Evolutionary conservation across 2,113 vertebrate species (phyloP).

Genomic region (Gymnarchus niloticus): DNA sequence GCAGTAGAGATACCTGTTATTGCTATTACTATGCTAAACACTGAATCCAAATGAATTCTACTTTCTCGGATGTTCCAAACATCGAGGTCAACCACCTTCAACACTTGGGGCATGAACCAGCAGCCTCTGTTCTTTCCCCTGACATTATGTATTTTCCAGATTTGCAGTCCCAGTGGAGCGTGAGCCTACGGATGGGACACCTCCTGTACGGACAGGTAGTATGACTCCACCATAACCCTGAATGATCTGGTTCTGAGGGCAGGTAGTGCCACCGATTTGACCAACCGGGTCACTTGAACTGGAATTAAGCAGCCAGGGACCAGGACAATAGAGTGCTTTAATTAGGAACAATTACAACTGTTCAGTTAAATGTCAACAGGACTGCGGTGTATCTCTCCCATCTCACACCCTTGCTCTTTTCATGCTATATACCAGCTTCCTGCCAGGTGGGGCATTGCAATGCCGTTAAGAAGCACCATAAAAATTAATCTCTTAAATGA

Average conservation of each 20-base stretch:
- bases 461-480: neutral
- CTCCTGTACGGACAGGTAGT: neutral
- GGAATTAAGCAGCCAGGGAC: neutral
- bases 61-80: neutral
- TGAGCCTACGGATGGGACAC: neutral
- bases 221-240: neutral
- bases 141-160: neutral
- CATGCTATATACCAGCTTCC: neutral
- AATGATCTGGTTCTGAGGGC: neutral
- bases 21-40: neutral
- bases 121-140: neutral
- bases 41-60: neutral
- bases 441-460: neutral
- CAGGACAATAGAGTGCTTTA: neutral
- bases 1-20: neutral
- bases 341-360: neutral
- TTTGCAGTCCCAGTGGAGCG: neutral
- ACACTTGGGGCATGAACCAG: neutral
- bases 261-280: neutral
- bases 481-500: conserved; percentile 7
- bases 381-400: neutral
- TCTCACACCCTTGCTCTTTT: neutral
- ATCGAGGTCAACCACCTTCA: neutral
- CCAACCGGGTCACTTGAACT: neutral
- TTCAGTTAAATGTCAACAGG: neutral